Evolutionary conservation across 2,888 invertebrate species (phyloP).

Genomic region (Drosophila rubida): DNA sequence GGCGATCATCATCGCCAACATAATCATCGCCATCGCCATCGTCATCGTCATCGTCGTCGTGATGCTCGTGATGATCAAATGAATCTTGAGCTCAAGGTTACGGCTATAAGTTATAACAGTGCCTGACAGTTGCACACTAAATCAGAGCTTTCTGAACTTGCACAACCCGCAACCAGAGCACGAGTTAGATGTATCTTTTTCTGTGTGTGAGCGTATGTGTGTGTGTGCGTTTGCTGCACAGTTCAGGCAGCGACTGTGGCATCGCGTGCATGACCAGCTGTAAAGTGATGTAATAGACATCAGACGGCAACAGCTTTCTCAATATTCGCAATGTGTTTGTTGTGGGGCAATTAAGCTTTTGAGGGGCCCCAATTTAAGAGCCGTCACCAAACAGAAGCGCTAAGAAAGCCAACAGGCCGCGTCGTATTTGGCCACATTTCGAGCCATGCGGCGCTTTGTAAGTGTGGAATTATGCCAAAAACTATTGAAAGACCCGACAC

Average conservation of each 20-base stretch:
- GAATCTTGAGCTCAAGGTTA: constrained; percentile 70
- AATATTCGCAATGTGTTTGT: constrained; percentile 19
- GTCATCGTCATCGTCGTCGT: not conserved
- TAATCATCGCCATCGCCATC: constrained; percentile 3
- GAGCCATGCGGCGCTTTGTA: constrained; percentile 20
- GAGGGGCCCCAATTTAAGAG: constrained; percentile 45
- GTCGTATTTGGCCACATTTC: constrained; percentile 45
- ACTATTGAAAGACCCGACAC: constrained; percentile 54
- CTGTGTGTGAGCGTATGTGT: not conserved
- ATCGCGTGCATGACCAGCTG: constrained; percentile 46
- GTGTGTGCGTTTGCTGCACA: constrained; percentile 1
- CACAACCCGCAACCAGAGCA: constrained; percentile 49
- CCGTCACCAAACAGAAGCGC: constrained; percentile 61
- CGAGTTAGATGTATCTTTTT: constrained; percentile 6
- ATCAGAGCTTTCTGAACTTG: constrained; percentile 44
- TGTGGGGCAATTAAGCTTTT: constrained; percentile 53
- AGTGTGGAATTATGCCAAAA: constrained; percentile 66
- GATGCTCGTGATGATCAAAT: constrained; percentile 44
- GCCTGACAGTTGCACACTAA: constrained; percentile 39
- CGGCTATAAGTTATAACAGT: constrained; percentile 72
- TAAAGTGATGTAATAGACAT: constrained; percentile 51
- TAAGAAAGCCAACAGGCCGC: constrained; percentile 40
- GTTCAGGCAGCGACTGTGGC: no score
- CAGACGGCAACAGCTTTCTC: constrained; percentile 37
- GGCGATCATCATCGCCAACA: constrained; percentile 1